phyloP scores from a whole-genome alignment of 2,797 vertebrate genomes.

The Eurystomus glaucurus region DNA sequence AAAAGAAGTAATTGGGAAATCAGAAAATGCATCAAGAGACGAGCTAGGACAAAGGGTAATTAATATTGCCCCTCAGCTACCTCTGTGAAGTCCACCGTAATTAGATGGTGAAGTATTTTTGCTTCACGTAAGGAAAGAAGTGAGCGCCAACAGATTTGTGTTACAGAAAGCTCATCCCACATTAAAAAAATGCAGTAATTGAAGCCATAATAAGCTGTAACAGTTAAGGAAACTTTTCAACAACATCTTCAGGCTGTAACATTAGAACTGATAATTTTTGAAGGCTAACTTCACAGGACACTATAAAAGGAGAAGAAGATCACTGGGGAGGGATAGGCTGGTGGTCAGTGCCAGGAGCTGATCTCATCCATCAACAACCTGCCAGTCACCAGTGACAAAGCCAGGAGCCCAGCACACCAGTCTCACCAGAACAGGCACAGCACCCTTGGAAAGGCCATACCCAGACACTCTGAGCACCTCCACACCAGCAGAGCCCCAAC shows the following conservation, averaged over 20 bases:
- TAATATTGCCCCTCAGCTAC: conserved; percentile 10
- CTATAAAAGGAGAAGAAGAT: not conserved
- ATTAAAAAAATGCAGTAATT: conserved; percentile 5
- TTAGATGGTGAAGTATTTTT: conserved; percentile 19
- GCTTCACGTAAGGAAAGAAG: not conserved
- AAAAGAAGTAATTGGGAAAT: conserved; percentile 43
- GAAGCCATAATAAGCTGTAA: conserved; percentile 21
- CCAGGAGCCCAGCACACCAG: not conserved
- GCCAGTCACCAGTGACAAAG: not conserved
- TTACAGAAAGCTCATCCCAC: not conserved
- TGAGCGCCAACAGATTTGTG: not conserved
- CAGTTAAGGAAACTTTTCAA: conserved; percentile 15
- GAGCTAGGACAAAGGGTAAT: conserved; percentile 32
- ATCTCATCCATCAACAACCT: rapidly evolving
- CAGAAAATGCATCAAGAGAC: conserved; percentile 5
- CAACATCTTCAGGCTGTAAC: not conserved
- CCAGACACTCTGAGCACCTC: rapidly evolving
- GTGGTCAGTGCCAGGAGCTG: not conserved
- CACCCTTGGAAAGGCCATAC: not conserved
- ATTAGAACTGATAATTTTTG: not conserved
- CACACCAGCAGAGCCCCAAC: rapidly evolving
- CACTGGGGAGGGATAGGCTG: not conserved
- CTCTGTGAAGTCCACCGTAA: conserved; percentile 18
- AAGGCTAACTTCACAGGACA: not conserved
- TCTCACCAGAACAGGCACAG: not conserved